Conservation (phyloP, 2,113 vertebrate species). For the Sorex fumeus region DNA sequence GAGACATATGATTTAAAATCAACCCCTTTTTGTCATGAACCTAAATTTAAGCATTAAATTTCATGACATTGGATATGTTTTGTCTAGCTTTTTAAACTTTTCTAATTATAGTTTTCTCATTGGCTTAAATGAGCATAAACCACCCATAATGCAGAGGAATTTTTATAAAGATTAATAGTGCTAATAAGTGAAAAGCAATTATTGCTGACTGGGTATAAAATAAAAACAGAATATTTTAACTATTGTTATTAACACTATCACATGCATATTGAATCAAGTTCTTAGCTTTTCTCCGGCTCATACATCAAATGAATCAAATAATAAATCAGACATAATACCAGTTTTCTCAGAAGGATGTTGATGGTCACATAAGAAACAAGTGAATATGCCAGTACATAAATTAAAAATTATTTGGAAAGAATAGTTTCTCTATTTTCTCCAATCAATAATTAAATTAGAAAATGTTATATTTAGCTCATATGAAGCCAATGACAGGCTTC, state of each 20-base stretch:
- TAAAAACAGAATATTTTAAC: conserved; percentile 19
- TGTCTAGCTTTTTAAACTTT: neutral
- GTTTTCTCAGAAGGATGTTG: neutral
- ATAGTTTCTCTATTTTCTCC: neutral
- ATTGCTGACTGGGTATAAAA: neutral
- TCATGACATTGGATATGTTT: neutral
- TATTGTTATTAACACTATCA: neutral
- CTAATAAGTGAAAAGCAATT: conserved; percentile 38
- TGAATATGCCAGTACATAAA: neutral
- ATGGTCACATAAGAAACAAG: neutral
- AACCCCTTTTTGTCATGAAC: neutral
- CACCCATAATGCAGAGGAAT: neutral
- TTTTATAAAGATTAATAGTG: conserved; percentile 25
- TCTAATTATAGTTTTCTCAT: neutral
- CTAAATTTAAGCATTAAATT: neutral
- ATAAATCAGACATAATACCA: neutral
- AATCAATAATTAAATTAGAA: conserved; percentile 33
- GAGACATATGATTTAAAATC: neutral
- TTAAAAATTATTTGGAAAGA: neutral
- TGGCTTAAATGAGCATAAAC: neutral
- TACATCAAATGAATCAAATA: neutral
- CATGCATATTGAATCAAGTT: neutral
- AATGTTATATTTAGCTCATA: neutral
- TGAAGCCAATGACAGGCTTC: conserved; percentile 54
- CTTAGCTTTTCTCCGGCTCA: neutral